Evolutionary conservation across 2,797 vertebrate genomes (phyloP).

Genomic region (Periparus ater): DNA sequence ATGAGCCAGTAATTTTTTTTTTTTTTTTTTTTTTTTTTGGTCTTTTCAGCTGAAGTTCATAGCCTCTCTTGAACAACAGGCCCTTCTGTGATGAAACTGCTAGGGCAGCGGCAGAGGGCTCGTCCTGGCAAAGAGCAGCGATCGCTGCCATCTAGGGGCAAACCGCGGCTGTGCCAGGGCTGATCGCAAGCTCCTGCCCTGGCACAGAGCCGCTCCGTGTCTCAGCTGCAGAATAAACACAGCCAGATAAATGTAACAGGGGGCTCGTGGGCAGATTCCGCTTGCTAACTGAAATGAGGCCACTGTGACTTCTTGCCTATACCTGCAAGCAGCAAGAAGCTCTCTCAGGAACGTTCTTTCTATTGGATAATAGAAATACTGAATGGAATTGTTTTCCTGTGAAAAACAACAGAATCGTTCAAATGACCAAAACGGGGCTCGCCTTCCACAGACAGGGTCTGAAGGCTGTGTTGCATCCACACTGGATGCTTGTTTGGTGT

Average conservation of each 20-base stretch:
- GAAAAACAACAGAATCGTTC: background rate
- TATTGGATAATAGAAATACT: background rate
- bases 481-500: background rate
- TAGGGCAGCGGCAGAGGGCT: fast-evolving
- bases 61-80: background rate
- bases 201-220: background rate
- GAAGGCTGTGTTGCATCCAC: fast-evolving
- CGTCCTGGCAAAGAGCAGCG: background rate
- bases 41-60: background rate
- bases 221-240: background rate
- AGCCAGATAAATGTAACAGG: background rate
- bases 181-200: fast-evolving
- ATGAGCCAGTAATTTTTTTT: background rate
- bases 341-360: background rate
- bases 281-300: background rate
- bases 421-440: background rate
- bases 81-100: background rate
- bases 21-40: no score
- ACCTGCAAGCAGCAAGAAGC: background rate
- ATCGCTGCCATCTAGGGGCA: constrained; percentile 26
- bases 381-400: background rate
- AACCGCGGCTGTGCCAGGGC: background rate
- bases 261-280: background rate
- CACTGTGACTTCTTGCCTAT: background rate
- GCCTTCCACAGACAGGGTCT: background rate